Conservation (phyloP, 2,113 vertebrate genomes). For the Myotis lucifugus region DNA sequence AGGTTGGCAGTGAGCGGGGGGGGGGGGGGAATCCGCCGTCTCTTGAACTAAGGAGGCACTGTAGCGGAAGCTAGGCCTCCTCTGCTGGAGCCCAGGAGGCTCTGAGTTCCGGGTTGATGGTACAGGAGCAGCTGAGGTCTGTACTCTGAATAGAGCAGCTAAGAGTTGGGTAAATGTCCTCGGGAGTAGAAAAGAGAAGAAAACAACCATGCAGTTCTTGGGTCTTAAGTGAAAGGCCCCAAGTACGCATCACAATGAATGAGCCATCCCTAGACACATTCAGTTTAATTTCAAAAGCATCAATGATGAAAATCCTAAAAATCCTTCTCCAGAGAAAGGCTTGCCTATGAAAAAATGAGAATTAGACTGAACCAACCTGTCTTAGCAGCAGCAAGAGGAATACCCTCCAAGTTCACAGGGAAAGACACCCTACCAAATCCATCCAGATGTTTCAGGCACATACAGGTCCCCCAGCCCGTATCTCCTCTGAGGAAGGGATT, state of each 20-base stretch:
- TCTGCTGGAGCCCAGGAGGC: neutral
- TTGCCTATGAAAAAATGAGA: neutral
- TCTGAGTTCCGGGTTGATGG: neutral
- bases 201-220: neutral
- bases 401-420: neutral
- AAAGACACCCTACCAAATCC: neutral
- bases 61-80: neutral
- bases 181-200: neutral
- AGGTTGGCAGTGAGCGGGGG: neutral
- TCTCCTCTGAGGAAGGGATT: neutral
- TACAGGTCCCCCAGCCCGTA: neutral
- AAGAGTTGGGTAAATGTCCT: neutral
- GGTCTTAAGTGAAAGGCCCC: neutral
- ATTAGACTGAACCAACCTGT: neutral
- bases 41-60: neutral
- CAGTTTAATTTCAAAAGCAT: neutral
- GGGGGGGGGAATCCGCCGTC: neutral
- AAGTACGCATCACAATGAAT: neutral
- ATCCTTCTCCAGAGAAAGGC: neutral
- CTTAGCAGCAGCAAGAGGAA: neutral
- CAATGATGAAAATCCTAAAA: conserved; percentile 1
- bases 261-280: neutral
- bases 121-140: neutral
- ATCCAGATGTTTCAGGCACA: neutral
- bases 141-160: neutral